Evolutionary conservation across 2,797 vertebrate genomes (phyloP), one percentile per base, ranked within the genome.

Genomic region (Periparus ater): DNA sequence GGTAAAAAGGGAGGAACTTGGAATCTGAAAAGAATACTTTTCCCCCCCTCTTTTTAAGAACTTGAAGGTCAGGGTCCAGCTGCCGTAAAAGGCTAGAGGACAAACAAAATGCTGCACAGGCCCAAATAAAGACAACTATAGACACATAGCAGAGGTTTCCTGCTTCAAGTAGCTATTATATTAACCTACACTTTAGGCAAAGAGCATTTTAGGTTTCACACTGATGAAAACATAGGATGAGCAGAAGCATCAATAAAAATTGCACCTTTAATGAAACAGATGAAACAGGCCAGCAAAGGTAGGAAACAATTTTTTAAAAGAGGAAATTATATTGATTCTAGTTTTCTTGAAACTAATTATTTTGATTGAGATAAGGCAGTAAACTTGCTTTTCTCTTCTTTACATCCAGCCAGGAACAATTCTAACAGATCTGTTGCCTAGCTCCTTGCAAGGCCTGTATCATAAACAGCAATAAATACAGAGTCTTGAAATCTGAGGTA

Each of bases 61-160:
- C 98, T 98, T 98, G 98, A 98, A 98, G 99, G 99, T 99, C 99
- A 99, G 98, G 98, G 98, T 98, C 99, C 99, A 99, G 99, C 99
- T 99, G 99, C 98, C 98, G 95, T 98, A 97, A 98, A 98, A 98
- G 98, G 98, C 98, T 98, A 98, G 98, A 98, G 98, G 98, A 98
- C 98, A 98, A 99, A 98, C 98, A 98, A 99, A 98, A 98, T 98
- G 98, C 98, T 98, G 98, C 98, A 98, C 98, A 98, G 98, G 98
- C 98, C 98, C 98, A 97, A 98, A 98, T 99, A 98, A 98, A 98
- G 98, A 97, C 96, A 98, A 98, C 98, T 98, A 98, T 96, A 97
- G 97, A 95, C 97, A 96, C 91, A 94, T 96, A 96, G 95, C 97
- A 95, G 95, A 97, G 96, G 96, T 97, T 95, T 97, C 97, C 97